Percentiles rank a stretch among this genome's conserved stretches.
phyloP scores from a whole-genome alignment of 2,888 invertebrate species.

The Frankliniella intonsa region DNA sequence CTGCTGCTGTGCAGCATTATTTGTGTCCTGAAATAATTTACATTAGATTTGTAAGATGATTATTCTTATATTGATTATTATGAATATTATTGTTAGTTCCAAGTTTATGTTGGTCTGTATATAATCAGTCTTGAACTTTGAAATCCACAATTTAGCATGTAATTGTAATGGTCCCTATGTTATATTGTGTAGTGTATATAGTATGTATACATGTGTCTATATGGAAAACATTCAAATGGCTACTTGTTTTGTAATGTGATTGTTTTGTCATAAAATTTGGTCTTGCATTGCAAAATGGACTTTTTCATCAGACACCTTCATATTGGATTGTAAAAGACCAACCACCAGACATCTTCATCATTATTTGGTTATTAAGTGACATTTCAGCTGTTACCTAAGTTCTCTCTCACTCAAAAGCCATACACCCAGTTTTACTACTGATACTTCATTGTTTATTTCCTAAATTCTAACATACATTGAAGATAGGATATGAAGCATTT shows the following conservation, averaged over 20 bases:
- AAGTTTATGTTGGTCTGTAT: conserved; percentile 13
- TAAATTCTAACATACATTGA: no score
- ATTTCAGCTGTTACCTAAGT: no score
- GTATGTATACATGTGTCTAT: conserved; percentile 8
- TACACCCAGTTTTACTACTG: no score
- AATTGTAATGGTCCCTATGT: conserved; percentile 17
- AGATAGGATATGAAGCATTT: no score
- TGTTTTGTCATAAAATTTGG: conserved; percentile 20
- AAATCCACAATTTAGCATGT: neutral
- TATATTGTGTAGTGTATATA: conserved; percentile 10
- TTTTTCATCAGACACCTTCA: neutral
- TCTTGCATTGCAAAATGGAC: neutral
- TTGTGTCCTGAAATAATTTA: conserved; percentile 5
- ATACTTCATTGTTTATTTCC: no score
- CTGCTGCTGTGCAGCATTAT: conserved; percentile 14
- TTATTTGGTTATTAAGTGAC: no score
- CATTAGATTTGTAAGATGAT: neutral
- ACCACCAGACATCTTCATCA: no score
- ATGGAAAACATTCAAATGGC: conserved; percentile 6
- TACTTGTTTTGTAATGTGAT: conserved; percentile 20
- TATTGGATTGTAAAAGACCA: no score
- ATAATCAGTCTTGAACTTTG: neutral
- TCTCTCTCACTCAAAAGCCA: no score
- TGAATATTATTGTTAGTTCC: conserved; percentile 31
- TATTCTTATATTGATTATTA: conserved; percentile 31